Evolutionary conservation across 2,888 invertebrate genomes (phyloP).

Genomic region (Lasioglossum villosulum): DNA sequence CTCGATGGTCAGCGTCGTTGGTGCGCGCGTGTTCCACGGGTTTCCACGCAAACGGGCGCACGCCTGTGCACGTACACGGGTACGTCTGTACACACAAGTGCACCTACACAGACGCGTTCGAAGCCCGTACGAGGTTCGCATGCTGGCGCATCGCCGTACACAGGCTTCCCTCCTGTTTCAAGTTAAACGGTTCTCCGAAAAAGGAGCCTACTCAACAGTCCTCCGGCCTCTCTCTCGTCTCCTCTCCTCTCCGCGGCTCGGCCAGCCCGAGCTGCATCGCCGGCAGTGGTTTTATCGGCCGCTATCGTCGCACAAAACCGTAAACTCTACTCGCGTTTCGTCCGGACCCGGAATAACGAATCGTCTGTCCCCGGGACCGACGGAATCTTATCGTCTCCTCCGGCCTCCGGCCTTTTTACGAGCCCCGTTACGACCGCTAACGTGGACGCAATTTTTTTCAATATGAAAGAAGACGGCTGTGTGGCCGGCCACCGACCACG

Average conservation of each 20-base stretch:
- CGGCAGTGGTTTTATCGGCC: slow-evolving; percentile 56
- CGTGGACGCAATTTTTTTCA: slow-evolving; percentile 52
- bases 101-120: neutral
- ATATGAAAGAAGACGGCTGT: slow-evolving; percentile 32
- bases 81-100: neutral
- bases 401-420: slow-evolving; percentile 52
- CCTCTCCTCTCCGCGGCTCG: neutral
- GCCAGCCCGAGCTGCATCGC: neutral
- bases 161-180: slow-evolving; percentile 37
- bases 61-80: neutral
- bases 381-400: slow-evolving; percentile 49
- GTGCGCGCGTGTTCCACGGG: neutral
- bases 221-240: neutral
- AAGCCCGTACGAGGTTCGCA: slow-evolving; percentile 11
- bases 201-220: slow-evolving; percentile 54
- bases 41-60: neutral
- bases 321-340: slow-evolving; percentile 68
- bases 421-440: slow-evolving; percentile 37
- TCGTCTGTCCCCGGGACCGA: slow-evolving; percentile 57
- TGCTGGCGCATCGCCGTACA: slow-evolving; percentile 8
- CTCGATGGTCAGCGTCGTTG: slow-evolving; percentile 33
- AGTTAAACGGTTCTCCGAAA: slow-evolving; percentile 68
- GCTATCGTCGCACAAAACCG: slow-evolving; percentile 67
- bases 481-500: slow-evolving; percentile 17
- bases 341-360: slow-evolving; percentile 62